phyloP scores from a whole-genome alignment of 2,113 vertebrate species.

The Chaenogobius annularis region DNA sequence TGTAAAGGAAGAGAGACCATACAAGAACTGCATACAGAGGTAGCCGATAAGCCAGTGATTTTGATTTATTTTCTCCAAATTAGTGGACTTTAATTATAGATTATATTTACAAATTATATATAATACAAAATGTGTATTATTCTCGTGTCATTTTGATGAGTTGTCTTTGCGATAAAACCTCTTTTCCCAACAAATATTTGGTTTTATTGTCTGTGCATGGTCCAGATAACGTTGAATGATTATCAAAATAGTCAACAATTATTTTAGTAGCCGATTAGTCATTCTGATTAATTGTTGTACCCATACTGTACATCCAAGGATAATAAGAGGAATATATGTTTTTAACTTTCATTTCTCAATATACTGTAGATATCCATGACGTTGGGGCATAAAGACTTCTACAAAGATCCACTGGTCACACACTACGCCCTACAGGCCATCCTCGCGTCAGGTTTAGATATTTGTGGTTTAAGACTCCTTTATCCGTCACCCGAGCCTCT shows the following conservation, averaged over 20 bases:
- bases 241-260: neutral
- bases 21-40: constrained; percentile 64
- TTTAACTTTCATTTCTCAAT: constrained; percentile 10
- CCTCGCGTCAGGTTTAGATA: constrained; percentile 61
- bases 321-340: neutral
- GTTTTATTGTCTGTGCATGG: too few species aligned
- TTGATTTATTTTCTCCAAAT: too few species aligned
- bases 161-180: too few species aligned
- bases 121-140: too few species aligned
- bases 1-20: constrained; percentile 61
- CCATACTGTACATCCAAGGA: neutral
- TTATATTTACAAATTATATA: too few species aligned
- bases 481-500: constrained; percentile 58
- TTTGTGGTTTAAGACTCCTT: constrained; percentile 74
- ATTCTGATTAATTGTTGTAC: too few species aligned
- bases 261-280: neutral
- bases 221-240: too few species aligned
- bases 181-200: too few species aligned
- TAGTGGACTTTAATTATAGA: too few species aligned
- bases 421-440: constrained; percentile 73
- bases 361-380: constrained; percentile 70
- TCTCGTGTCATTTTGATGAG: too few species aligned
- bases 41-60: neutral
- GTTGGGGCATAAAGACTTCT: constrained; percentile 58
- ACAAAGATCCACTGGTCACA: constrained; percentile 59